Conservation (phyloP, 1,140 invertebrate genomes). For the Cydia pomonella region DNA sequence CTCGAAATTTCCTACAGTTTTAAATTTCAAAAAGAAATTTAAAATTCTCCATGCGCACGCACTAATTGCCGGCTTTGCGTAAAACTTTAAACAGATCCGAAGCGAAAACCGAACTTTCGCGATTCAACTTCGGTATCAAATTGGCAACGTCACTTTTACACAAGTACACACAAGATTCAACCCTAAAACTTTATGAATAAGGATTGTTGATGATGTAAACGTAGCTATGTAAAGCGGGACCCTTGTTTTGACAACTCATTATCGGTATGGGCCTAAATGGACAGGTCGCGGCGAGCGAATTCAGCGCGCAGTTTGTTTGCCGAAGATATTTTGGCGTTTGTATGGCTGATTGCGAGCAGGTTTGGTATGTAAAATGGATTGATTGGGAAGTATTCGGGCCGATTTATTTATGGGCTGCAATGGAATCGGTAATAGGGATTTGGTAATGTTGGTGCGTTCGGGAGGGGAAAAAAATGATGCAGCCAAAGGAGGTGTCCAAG, state of each 20-base stretch:
- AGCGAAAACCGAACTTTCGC: conserved; percentile 66
- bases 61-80: conserved; percentile 68
- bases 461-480: too few relatives aligned
- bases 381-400: too few relatives aligned
- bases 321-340: conserved; percentile 68
- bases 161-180: conserved; percentile 40
- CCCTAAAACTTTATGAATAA: conserved; percentile 42
- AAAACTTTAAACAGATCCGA: conserved; percentile 65
- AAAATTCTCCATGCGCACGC: conserved; percentile 46
- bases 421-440: too few relatives aligned
- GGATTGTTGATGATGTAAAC: conserved; percentile 6
- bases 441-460: too few relatives aligned
- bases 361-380: conserved; percentile 6
- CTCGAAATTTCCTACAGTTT: background rate
- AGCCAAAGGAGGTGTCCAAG: too few relatives aligned
- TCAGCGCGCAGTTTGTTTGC: conserved; percentile 57
- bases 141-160: conserved; percentile 41
- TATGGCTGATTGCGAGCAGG: conserved; percentile 62
- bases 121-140: conserved; percentile 74
- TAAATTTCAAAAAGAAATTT: background rate
- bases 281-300: conserved; percentile 55
- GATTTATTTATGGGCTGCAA: too few relatives aligned
- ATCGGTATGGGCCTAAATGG: conserved; percentile 70
- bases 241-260: conserved; percentile 77
- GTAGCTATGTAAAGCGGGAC: conserved; percentile 44